phyloP scores from a whole-genome alignment of 2,888 invertebrate genomes.

The Cartodere bifasciata region DNA sequence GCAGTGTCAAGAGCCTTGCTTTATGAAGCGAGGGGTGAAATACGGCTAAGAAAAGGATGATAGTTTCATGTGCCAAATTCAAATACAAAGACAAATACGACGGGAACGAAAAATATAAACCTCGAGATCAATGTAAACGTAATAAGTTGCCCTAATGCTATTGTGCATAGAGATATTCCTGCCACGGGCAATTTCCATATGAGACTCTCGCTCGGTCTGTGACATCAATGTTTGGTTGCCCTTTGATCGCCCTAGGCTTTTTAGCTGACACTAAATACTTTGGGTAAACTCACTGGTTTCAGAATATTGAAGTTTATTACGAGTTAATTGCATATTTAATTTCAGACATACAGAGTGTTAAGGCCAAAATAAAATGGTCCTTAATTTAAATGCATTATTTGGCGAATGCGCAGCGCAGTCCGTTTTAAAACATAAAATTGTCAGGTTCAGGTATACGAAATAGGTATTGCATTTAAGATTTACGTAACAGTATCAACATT shows the following conservation, averaged over 20 bases:
- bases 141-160: conserved; percentile 38
- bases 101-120: conserved; percentile 36
- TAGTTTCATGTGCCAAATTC: conserved; percentile 28
- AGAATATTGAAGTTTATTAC: no score
- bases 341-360: no score
- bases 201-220: conserved; percentile 27
- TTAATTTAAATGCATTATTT: no score
- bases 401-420: no score
- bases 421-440: no score
- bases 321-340: no score
- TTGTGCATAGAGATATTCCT: conserved; percentile 36
- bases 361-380: no score
- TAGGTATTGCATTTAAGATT: no score
- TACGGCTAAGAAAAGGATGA: conserved; percentile 3
- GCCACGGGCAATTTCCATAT: conserved; percentile 37
- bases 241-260: background rate
- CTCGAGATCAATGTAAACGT: conserved; percentile 39
- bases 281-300: no score
- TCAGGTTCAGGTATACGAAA: no score
- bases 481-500: no score
- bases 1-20: conserved; percentile 2
- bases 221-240: conserved; percentile 1
- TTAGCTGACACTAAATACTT: no score
- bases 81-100: conserved; percentile 37
- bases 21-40: background rate